Conservation (phyloP, 2,797 vertebrate genomes). For the Ptychadena robeensis region DNA sequence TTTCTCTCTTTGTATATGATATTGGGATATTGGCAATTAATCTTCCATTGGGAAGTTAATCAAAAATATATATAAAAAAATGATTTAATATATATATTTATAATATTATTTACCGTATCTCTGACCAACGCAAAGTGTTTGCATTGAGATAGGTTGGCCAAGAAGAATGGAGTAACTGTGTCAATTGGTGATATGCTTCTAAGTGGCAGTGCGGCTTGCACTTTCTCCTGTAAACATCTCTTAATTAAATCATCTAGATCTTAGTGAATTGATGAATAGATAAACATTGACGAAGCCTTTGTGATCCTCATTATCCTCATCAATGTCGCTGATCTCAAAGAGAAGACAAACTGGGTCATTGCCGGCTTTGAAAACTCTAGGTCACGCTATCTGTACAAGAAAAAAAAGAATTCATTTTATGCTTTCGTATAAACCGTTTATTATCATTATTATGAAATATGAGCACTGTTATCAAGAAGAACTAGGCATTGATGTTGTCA, state of each 20-base stretch:
- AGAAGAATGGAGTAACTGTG: background rate
- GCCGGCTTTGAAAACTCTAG: background rate
- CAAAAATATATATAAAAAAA: too few relatives aligned
- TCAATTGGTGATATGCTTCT: background rate
- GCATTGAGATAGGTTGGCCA: too few relatives aligned
- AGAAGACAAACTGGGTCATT: background rate
- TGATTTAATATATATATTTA: too few relatives aligned
- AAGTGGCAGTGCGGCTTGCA: background rate
- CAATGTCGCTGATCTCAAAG: background rate
- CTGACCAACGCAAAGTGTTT: background rate
- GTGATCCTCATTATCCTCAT: slow-evolving; percentile 9
- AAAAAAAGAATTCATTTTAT: background rate
- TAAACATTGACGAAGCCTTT: slow-evolving; percentile 29
- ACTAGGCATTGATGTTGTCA: too few relatives aligned
- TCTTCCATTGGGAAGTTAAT: too few relatives aligned
- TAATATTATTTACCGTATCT: too few relatives aligned
- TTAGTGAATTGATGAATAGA: slow-evolving; percentile 27
- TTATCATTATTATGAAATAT: too few relatives aligned
- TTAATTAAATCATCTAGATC: slow-evolving; percentile 15
- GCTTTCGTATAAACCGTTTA: too few relatives aligned
- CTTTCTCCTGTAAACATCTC: background rate
- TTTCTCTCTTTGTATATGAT: too few relatives aligned
- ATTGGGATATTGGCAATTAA: too few relatives aligned
- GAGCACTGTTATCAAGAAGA: too few relatives aligned
- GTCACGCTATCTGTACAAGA: background rate